Evolutionary conservation across 2,113 vertebrate species (phyloP), one percentile per base, ranked within the genome.

Genomic region (Willisornis vidua): DNA sequence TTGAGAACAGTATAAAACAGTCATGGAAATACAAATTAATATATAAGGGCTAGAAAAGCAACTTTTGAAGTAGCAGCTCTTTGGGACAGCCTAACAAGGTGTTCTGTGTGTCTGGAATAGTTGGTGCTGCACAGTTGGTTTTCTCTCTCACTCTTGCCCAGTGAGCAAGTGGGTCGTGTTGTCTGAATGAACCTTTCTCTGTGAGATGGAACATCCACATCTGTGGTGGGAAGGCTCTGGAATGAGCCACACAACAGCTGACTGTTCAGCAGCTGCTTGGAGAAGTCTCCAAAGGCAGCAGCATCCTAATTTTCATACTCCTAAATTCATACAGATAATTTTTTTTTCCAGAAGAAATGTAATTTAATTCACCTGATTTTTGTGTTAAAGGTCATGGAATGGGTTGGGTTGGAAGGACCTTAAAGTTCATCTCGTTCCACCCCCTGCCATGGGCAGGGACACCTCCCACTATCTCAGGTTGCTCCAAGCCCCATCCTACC

Each of bases 381-480:
- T 71, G 8, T 74, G 13, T 55, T 87, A 19, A 33, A 87, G 87
- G 59, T n/a, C 8, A 29, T 46, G 7, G 19, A 39, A 46, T n/a
- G 14, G 4, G 39, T 79, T 58, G 17, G 37, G 4, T 66, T n/a
- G 31, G 45, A 46, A 66, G 17, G 28, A 46, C 4, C 19, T 31
- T 5, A 52, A 78, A 78, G 19, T 1, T 11, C 6, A 18, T 52
- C 12, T 8, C 25, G 23, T 51, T 3, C 23, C 16, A 1, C 22
- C n/a, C 6, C 6, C 25, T 62, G 17, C 48, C 31, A 24, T 37
- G 14, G 20, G 3, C 22, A 77, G 31, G 25, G 57, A 17, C 35
- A 19, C 10, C 6, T 63, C 5, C 35, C 31, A 51, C 22, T 24
- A 0, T 2, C 28, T 22, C 51, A 57, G 5, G 8, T 0, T 43